These are phyloP conservation scores for Drosophila repleta DNA, from an alignment of 1,140 invertebrate species.

Conservation along the genomic window DNA sequence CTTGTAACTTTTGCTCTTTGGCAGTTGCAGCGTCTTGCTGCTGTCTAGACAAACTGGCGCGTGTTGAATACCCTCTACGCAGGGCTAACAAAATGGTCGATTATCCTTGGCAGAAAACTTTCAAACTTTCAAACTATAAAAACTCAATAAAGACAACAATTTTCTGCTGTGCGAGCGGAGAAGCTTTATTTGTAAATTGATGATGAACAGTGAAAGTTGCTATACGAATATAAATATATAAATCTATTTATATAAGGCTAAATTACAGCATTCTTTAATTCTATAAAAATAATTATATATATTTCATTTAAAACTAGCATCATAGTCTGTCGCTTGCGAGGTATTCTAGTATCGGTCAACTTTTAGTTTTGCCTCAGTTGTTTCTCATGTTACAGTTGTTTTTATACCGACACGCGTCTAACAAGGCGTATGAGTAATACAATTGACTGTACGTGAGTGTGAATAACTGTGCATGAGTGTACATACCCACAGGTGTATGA, in stretches of 20 bases:
- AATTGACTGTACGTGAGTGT: constrained; percentile 23
- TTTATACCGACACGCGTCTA: constrained; percentile 18
- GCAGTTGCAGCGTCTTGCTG: constrained; percentile 40
- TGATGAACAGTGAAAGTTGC: too few relatives aligned
- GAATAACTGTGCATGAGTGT: not conserved
- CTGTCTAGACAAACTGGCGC: constrained; percentile 74
- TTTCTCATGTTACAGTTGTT: constrained; percentile 10
- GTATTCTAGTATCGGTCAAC: not conserved
- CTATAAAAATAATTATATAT: too few relatives aligned
- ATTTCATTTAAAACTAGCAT: not conserved
- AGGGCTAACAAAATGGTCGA: not conserved
- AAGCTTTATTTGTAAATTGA: too few relatives aligned
- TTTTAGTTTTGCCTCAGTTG: not conserved
- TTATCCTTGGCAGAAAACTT: too few relatives aligned
- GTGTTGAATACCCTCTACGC: constrained; percentile 23
- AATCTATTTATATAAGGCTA: too few relatives aligned
- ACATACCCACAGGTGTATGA: not conserved
- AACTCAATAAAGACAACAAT: too few relatives aligned
- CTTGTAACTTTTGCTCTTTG: constrained; percentile 16
- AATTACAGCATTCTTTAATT: too few relatives aligned
- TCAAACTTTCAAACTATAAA: not conserved
- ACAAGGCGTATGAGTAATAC: constrained; percentile 65
- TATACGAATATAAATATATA: not conserved
- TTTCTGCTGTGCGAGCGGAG: too few relatives aligned
- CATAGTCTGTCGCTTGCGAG: not conserved